Conservation (phyloP, 1,140 invertebrate genomes). For the Sinella curviseta region DNA sequence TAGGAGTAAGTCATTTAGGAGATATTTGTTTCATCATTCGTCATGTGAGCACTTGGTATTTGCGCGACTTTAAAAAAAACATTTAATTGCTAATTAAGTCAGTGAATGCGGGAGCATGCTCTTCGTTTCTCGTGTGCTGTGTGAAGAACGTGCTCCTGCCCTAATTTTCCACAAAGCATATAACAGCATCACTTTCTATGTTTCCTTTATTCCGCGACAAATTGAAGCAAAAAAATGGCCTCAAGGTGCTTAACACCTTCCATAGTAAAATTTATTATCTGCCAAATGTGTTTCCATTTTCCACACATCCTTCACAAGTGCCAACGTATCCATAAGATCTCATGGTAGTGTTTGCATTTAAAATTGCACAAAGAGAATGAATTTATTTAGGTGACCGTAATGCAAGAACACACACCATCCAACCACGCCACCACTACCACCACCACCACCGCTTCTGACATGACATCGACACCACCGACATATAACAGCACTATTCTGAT, state of each 20-base stretch:
- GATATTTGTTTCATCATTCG: too few species aligned
- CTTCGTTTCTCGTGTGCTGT: too few species aligned
- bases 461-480: neutral
- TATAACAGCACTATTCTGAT: neutral
- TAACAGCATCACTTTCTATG: neutral
- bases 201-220: neutral
- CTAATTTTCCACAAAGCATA: slow-evolving; percentile 6
- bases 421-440: neutral
- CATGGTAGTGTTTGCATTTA: too few species aligned
- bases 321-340: neutral
- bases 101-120: too few species aligned
- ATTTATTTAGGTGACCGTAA: neutral
- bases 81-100: neutral
- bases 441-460: too few species aligned
- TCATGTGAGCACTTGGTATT: too few species aligned
- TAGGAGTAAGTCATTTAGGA: too few species aligned
- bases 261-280: neutral
- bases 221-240: neutral
- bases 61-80: too few species aligned
- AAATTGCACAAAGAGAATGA: too few species aligned
- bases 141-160: slow-evolving; percentile 7
- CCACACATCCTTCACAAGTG: neutral
- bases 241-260: slow-evolving; percentile 5
- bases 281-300: slow-evolving; percentile 6
- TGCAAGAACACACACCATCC: neutral